These are phyloP conservation scores for Pachyuromys duprasi DNA, from an alignment of 2,797 vertebrate genomes.

Conservation along the genomic window DNA sequence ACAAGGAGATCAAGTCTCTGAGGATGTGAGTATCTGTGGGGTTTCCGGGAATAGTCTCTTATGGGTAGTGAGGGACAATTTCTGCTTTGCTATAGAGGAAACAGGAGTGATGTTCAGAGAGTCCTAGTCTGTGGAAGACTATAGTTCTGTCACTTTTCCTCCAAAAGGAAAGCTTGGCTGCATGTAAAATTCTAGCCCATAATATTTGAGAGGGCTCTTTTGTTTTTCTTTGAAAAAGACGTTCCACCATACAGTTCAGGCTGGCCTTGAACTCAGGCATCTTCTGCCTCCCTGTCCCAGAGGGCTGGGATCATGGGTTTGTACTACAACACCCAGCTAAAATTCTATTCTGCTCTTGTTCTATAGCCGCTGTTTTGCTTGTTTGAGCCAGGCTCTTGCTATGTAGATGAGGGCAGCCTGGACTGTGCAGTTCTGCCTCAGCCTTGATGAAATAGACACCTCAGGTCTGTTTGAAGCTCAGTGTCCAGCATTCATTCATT, in stretches of 20 bases:
- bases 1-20: neutral
- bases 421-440: neutral
- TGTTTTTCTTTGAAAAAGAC: neutral
- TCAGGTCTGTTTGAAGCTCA: neutral
- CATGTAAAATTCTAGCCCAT: neutral
- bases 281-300: neutral
- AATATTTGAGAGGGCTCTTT: neutral
- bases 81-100: neutral
- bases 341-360: neutral
- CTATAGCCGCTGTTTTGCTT: neutral
- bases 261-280: neutral
- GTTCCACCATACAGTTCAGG: neutral
- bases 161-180: neutral
- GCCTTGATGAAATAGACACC: neutral
- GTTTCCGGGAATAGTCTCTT: neutral
- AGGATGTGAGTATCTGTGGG: neutral
- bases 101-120: neutral
- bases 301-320: neutral
- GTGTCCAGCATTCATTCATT: neutral
- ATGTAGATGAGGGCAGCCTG: neutral
- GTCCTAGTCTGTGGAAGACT: neutral
- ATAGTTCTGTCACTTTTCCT: neutral
- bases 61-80: neutral
- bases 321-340: neutral
- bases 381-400: neutral